Conservation (phyloP, 2,888 invertebrate genomes). For the Neoaliturus tenellus region DNA sequence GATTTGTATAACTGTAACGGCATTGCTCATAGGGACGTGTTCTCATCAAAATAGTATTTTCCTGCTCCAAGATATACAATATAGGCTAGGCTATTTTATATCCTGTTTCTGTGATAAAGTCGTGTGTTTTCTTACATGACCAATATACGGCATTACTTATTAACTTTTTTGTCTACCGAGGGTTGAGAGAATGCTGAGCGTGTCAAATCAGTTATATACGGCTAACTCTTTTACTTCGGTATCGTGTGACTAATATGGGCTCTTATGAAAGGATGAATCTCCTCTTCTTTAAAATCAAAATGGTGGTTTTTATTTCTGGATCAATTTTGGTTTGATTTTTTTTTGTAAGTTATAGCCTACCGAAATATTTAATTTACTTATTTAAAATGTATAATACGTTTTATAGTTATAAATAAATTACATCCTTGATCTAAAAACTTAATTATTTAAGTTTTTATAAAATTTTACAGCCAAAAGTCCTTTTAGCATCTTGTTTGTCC, state of each 20-base stretch:
- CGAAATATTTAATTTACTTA: no score
- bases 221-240: not conserved
- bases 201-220: not conserved
- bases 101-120: not conserved
- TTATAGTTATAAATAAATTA: no score
- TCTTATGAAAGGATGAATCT: not conserved
- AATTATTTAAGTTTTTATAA: no score
- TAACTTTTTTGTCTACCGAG: not conserved
- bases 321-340: no score
- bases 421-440: no score
- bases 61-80: no score
- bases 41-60: no score
- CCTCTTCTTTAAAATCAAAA: not conserved
- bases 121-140: not conserved
- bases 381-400: no score
- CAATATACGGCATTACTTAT: not conserved
- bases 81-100: not conserved
- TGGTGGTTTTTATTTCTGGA: no score
- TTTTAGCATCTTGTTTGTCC: not conserved
- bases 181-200: not conserved
- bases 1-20: not conserved
- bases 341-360: no score
- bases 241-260: not conserved
- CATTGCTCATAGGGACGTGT: not conserved
- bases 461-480: not conserved